Base-by-base conservation (phyloP, 2,888 invertebrate species). In the Drosophila melanosoma region DNA sequence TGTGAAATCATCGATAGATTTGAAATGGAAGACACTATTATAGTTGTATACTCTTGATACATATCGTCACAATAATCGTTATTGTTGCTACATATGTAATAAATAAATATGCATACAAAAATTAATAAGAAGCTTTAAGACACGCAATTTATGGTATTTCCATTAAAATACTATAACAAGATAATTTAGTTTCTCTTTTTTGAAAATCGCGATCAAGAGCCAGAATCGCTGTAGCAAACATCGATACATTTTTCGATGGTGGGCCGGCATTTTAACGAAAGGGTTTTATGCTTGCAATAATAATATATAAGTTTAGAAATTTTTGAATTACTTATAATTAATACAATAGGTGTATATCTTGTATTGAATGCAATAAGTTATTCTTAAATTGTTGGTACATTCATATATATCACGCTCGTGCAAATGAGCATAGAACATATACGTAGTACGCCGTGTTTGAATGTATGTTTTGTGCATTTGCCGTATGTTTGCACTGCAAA, bases 231-330 rank as follows among this genome's bases (percentile, higher is more conserved):
- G 2, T 7, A 12, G 12, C 35, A 56, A 32, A 35, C 6, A 69
- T 76, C 79, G 69, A 76, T 76, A 71, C 32, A 20, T n/a, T 48
- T 1, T 11, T 49, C 17, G 4, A 49, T 20, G 29, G 38, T 48
- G 32, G 29, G 42, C 74, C 69, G 74, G 69, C 56, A 60, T 59
- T 32, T 40, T 74, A 78, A 66, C 69, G 62, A 56, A 65, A 33
- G 17, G 36, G 40, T 48, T 48, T 32, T 52, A 45, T 20, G 20
- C 20, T 12, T 20, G 45, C 12, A 15, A 15, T 23, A 45, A 45
- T 45, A 23, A 23, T 45, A 23, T 1, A 23, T 12, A 15, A 3
- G 7, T 45, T 23, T 15, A 45, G 3, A 8, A 8, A 23, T 23
- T 23, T 45, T 7, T 23, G 7, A 8, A 45, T 45, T 45, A 4